phyloP scores from a whole-genome alignment of 1,140 invertebrate genomes.

The Colletes latitarsis region DNA sequence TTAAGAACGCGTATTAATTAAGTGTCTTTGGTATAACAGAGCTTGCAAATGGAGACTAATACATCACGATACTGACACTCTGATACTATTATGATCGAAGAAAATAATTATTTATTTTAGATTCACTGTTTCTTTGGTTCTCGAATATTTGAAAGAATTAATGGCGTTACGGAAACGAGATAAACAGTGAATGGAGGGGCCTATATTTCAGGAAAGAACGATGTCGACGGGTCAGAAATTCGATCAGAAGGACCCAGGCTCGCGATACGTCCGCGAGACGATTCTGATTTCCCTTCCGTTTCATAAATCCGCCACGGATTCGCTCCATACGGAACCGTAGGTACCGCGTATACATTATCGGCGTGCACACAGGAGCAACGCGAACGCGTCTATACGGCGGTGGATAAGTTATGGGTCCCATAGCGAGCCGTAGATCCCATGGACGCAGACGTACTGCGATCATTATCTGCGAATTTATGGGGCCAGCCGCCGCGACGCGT shows the following conservation, averaged over 20 bases:
- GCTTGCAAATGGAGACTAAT: too few relatives aligned
- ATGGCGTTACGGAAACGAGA: too few relatives aligned
- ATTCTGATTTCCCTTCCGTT: constrained; percentile 55
- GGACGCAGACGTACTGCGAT: constrained; percentile 79
- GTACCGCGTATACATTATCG: constrained; percentile 61
- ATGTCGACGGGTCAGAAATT: constrained; percentile 18
- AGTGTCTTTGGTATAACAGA: too few relatives aligned
- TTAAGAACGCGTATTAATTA: too few relatives aligned
- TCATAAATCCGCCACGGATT: constrained; percentile 62
- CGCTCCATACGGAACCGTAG: constrained; percentile 40
- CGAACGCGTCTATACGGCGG: constrained; percentile 68
- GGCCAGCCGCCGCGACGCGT: constrained; percentile 40
- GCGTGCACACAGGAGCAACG: constrained; percentile 11
- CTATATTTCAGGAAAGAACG: not conserved
- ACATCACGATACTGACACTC: too few relatives aligned
- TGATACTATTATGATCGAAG: too few relatives aligned
- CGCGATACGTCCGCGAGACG: constrained; percentile 28
- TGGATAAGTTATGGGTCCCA: constrained; percentile 79
- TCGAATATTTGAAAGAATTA: too few relatives aligned
- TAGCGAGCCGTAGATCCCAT: constrained; percentile 77
- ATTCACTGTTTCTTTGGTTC: too few relatives aligned
- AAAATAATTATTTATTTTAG: too few relatives aligned
- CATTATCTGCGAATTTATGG: constrained; percentile 80
- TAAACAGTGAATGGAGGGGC: too few relatives aligned
- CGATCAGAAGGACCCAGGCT: constrained; percentile 1